These are phyloP conservation scores for Plebejus argus DNA, from an alignment of 2,888 invertebrate species.

Conservation along the genomic window DNA sequence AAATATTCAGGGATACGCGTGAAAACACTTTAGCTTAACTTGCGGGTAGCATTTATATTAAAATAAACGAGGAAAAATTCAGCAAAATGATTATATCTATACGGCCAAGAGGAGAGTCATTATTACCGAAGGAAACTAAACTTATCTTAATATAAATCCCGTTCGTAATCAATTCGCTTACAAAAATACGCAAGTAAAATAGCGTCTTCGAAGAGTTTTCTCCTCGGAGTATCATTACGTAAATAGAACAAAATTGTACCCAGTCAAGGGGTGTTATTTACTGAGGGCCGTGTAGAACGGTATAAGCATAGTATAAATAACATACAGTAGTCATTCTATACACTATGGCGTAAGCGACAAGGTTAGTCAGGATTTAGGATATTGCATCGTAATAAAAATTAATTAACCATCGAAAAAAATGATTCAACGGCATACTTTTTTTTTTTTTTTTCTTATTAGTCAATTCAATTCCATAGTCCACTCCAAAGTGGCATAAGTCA, in stretches of 20 bases:
- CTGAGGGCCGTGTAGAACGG: conserved; percentile 71
- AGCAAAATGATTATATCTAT: not conserved
- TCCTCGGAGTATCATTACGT: conserved; percentile 69
- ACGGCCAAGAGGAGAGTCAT: not conserved
- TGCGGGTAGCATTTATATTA: not conserved
- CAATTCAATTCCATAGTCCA: no score
- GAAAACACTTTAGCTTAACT: not conserved
- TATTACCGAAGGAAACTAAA: conserved; percentile 65
- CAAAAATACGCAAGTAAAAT: conserved; percentile 65
- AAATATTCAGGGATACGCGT: no score
- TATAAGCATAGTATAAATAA: conserved; percentile 49
- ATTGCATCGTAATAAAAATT: not conserved
- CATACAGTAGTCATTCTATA: not conserved
- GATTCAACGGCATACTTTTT: no score
- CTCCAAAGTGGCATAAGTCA: no score
- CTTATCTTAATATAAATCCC: conserved; percentile 68
- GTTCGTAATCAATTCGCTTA: conserved; percentile 72
- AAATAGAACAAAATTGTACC: conserved; percentile 73
- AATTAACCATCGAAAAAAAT: no score
- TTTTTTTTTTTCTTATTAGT: no score
- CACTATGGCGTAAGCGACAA: no score
- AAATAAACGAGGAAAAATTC: not conserved
- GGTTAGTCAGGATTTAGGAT: not conserved
- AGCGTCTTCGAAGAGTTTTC: conserved; percentile 55
- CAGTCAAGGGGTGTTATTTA: conserved; percentile 75